Evolutionary conservation across 2,797 vertebrate genomes (phyloP), one percentile per base, ranked within the genome.

Genomic region (Emydoidea blandingii): DNA sequence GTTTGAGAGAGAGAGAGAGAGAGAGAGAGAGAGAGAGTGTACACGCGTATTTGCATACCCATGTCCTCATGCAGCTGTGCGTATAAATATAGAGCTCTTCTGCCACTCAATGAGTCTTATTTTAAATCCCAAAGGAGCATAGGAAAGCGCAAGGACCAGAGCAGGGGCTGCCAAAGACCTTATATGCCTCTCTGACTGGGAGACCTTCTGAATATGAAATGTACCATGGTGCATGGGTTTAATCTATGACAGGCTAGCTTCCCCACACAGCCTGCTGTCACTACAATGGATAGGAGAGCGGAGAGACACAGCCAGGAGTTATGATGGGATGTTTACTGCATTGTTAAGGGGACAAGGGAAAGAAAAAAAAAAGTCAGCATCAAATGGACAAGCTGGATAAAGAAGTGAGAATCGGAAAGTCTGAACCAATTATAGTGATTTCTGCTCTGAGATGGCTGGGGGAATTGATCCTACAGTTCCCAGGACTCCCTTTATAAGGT

Each of bases 381-480:
- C 25, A 0, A 79, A 81, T 5, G 18, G 4, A 79, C 31, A 23
- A 56, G 34, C 72, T n/a, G 65, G 4, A 83, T 76, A 91, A 83
- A 10, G 86, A 80, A 83, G 21, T 6, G 5, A 65, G 90, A 91
- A 49, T 11, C 15, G 57, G 62, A 72, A 68, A n/a, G 19, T 18
- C 65, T 68, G 65, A 27, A 68, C 23, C 76, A 41, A 56, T 89
- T 62, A 54, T 18, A 94, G 27, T 54, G 57, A 84, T 92, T 86
- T 82, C 81, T 29, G 25, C 34, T 25, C 1, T 0, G 0, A 16
- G 27, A 87, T 31, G 50, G 29, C 91, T 91, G 65, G 79, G 65
- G 18, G n/a, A 41, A 83, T 84, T 93, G 31, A 62, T 94, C 91
- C 83, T 87, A 81, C 92, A 93, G 15, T 85, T 95, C 93, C 44